Evolutionary conservation across 2,888 invertebrate species (phyloP).

Genomic region (Lithophane semibrunnea): DNA sequence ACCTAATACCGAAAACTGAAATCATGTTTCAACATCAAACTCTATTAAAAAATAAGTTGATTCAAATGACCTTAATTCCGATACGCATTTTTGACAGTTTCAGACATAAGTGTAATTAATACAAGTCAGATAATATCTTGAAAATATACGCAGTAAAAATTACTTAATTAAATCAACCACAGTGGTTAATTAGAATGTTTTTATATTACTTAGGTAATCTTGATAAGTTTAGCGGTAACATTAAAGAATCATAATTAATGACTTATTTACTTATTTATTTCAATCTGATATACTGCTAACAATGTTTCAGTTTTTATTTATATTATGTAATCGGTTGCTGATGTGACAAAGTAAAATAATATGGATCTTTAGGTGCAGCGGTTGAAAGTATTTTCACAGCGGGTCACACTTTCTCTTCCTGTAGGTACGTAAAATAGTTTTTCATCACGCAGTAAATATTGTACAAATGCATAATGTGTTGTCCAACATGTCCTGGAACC

Average conservation of each 20-base stretch:
- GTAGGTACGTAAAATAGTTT: no score
- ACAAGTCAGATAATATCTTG: conserved; percentile 31
- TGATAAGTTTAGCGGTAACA: background rate
- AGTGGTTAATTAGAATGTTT: conserved; percentile 12
- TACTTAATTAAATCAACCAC: background rate
- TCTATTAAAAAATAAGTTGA: background rate
- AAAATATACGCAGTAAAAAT: conserved; percentile 9
- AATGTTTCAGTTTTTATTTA: background rate
- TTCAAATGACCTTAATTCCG: conserved; percentile 34
- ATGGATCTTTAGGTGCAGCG: background rate
- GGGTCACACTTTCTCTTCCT: background rate
- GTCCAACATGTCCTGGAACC: no score
- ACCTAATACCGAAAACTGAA: conserved; percentile 11
- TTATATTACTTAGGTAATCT: background rate
- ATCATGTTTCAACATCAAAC: conserved; percentile 9
- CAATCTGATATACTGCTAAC: background rate
- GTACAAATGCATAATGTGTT: background rate
- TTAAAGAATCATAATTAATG: background rate
- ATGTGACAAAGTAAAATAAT: background rate
- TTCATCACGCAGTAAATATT: background rate
- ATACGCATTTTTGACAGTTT: conserved; percentile 33
- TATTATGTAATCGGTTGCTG: background rate
- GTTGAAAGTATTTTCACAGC: background rate
- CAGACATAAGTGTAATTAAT: conserved; percentile 35
- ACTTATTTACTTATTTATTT: background rate